Percentiles rank a stretch among this genome's conserved stretches.
phyloP scores from a whole-genome alignment of 2,797 vertebrate species.

The Crossoptilon crossoptilon region DNA sequence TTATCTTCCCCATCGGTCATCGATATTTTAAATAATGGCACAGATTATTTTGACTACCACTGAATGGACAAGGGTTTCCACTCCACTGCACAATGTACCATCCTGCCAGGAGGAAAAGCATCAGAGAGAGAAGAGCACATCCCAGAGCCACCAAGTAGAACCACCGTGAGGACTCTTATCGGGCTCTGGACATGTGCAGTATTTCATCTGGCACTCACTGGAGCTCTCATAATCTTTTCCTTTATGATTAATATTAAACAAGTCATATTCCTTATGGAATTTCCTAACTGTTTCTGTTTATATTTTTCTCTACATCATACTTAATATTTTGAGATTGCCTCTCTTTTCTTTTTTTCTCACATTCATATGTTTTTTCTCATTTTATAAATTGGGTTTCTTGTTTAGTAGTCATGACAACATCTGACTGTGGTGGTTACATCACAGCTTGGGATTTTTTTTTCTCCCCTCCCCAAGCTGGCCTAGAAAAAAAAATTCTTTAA shows the following conservation, averaged over 20 bases:
- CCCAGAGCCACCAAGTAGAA: not conserved
- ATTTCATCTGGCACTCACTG: constrained; percentile 35
- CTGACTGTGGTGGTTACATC: constrained; percentile 58
- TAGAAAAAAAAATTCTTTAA: constrained; percentile 10
- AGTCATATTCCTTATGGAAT: constrained; percentile 68
- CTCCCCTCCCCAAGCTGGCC: not conserved
- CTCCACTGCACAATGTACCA: no score
- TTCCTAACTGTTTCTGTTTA: constrained; percentile 66
- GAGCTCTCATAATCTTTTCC: constrained; percentile 61
- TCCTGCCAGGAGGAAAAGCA: not conserved
- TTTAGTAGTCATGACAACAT: constrained; percentile 72
- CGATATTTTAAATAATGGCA: fast-evolving
- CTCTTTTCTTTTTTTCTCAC: constrained; percentile 31
- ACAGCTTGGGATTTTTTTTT: constrained; percentile 22
- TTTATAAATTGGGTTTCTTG: constrained; percentile 67
- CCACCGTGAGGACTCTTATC: not conserved
- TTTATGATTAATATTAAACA: constrained; percentile 72
- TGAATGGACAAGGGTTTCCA: not conserved
- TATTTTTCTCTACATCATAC: constrained; percentile 64
- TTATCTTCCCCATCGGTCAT: not conserved
- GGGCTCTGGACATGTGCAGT: not conserved
- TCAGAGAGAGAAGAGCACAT: fast-evolving
- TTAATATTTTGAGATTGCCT: constrained; percentile 37
- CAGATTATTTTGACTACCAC: not conserved
- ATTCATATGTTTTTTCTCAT: constrained; percentile 65